Percentiles rank a stretch among this genome's conserved stretches.
phyloP scores from a whole-genome alignment of 92 coral and sea anemone genomes.

The Nematostella vectensis region DNA sequence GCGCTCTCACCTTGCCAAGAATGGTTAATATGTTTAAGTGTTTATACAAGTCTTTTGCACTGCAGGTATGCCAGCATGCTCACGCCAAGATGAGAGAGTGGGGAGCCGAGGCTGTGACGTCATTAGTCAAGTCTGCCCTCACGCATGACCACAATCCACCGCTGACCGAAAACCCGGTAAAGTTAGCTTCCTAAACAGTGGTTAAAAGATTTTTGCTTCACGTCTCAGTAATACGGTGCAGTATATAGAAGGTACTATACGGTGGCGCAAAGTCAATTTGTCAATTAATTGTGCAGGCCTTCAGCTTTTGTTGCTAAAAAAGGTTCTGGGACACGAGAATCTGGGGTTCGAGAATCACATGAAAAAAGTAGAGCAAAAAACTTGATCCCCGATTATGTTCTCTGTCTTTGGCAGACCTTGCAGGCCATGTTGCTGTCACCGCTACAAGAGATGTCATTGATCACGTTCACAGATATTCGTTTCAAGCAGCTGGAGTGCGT shows the following conservation, averaged over 20 bases:
- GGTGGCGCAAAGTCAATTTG: no score
- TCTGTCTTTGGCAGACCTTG: no score
- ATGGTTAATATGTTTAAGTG: no score
- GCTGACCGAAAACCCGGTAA: slow-evolving; percentile 74
- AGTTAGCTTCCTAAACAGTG: slow-evolving; percentile 6
- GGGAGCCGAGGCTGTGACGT: slow-evolving; percentile 99
- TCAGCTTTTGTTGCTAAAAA: no score
- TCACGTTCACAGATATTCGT: slow-evolving; percentile 75
- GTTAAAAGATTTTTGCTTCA: neutral
- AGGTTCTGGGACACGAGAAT: no score
- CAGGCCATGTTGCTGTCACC: slow-evolving; percentile 87
- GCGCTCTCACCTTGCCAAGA: no score
- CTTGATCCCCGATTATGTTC: no score
- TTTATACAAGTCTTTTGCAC: slow-evolving; percentile 5
- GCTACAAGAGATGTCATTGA: slow-evolving; percentile 86
- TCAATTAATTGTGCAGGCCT: no score
- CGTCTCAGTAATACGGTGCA: neutral
- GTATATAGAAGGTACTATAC: neutral
- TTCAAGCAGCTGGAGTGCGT: slow-evolving; percentile 95
- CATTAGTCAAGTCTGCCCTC: slow-evolving; percentile 89
- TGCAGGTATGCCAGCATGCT: slow-evolving; percentile 91
- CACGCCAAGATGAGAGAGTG: slow-evolving; percentile 94
- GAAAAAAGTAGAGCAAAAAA: no score
- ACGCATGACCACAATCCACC: slow-evolving; percentile 87
- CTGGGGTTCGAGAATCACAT: no score